phyloP scores from a whole-genome alignment of 2,797 vertebrate species.

The Manis javanica region DNA sequence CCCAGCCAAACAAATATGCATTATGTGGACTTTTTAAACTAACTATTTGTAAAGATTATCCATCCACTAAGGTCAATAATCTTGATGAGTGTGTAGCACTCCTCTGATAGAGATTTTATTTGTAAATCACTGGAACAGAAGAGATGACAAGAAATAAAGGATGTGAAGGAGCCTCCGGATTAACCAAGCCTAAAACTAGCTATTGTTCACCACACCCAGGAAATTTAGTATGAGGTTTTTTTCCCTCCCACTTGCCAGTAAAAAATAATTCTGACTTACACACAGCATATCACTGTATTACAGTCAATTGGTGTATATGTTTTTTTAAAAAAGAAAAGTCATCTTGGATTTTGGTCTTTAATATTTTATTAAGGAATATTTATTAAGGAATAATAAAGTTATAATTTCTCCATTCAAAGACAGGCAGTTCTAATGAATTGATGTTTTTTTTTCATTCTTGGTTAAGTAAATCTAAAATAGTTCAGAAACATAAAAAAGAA shows the following conservation, averaged over 20 bases:
- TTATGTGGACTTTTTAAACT: neutral
- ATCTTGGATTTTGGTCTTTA: conserved; percentile 17
- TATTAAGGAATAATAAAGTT: neutral
- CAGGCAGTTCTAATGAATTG: neutral
- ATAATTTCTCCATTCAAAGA: neutral
- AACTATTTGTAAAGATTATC: neutral
- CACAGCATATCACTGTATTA: neutral
- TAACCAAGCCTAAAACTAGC: neutral
- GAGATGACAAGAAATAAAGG: neutral
- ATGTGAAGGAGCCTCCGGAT: neutral
- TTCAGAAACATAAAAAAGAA: conserved; percentile 7
- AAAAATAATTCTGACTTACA: conserved; percentile 32
- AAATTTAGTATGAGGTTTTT: neutral
- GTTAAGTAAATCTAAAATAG: neutral
- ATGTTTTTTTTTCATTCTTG: neutral
- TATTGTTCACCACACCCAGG: neutral
- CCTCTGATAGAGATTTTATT: neutral
- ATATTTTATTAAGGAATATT: neutral
- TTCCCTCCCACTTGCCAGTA: too few relatives aligned
- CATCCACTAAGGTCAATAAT: neutral
- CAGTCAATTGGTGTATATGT: neutral
- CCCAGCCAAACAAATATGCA: neutral
- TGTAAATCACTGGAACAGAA: neutral
- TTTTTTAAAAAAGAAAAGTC: neutral
- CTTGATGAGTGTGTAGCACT: neutral